These are phyloP conservation scores for Ylistrum balloti DNA, from an alignment of 1,140 invertebrate genomes.

Conservation along the genomic window DNA sequence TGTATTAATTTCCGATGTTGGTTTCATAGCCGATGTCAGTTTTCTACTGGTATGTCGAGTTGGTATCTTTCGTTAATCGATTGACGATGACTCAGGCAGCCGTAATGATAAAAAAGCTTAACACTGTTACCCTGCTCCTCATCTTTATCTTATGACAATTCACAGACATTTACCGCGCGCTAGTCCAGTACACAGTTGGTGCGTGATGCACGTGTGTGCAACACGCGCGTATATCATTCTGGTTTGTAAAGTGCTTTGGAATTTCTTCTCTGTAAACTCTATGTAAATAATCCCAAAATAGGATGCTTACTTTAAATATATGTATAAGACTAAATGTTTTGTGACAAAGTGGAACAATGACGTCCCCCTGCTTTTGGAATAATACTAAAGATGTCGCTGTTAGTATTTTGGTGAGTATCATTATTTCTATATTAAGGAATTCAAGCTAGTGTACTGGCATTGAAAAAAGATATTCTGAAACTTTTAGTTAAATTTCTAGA, in stretches of 20 bases:
- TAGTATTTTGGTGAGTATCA: background rate
- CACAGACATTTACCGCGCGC: background rate
- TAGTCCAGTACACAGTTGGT: background rate
- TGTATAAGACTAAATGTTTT: background rate
- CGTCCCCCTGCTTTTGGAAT: background rate
- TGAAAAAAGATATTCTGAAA: background rate
- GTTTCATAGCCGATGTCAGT: background rate
- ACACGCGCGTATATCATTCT: too few relatives aligned
- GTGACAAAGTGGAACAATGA: too few relatives aligned
- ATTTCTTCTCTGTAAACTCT: background rate
- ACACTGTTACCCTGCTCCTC: background rate
- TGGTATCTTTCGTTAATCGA: constrained; percentile 2
- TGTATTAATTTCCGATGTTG: background rate
- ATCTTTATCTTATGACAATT: background rate
- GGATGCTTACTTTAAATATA: background rate
- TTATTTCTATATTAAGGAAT: background rate
- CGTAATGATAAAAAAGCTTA: constrained; percentile 4
- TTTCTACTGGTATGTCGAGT: background rate
- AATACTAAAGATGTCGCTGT: background rate
- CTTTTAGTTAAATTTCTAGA: background rate
- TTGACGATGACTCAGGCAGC: background rate
- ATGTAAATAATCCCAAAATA: too few relatives aligned
- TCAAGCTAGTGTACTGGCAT: too few relatives aligned
- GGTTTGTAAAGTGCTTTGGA: background rate
- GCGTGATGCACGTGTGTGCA: background rate